phyloP scores from a whole-genome alignment of 2,797 vertebrate genomes.

The Lophotriccus pileatus region DNA sequence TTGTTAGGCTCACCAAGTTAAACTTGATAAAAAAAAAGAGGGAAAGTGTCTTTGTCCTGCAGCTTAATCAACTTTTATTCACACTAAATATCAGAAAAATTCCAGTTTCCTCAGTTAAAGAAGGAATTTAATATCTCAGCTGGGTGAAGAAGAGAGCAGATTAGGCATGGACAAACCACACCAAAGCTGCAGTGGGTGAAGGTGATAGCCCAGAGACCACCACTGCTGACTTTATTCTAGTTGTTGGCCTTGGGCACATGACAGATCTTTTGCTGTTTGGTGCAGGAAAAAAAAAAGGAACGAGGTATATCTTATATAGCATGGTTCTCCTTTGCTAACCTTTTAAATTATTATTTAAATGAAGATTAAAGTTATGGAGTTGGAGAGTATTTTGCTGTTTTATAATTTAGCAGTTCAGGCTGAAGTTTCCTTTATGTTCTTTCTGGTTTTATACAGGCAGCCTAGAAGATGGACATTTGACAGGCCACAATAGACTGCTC shows the following conservation, averaged over 20 bases:
- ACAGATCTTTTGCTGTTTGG: slow-evolving; percentile 14
- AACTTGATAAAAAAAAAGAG: neutral
- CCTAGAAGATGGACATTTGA: slow-evolving; percentile 76
- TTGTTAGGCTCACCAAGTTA: neutral
- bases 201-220: neutral
- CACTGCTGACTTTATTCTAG: slow-evolving; percentile 2
- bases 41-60: neutral
- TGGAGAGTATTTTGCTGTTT: slow-evolving; percentile 48
- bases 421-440: slow-evolving; percentile 69
- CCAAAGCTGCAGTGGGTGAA: neutral
- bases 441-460: slow-evolving; percentile 67
- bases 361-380: slow-evolving; percentile 39
- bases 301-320: neutral
- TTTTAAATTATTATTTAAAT: neutral
- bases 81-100: neutral
- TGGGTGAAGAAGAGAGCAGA: neutral
- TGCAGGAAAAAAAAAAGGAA: slow-evolving; percentile 15
- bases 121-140: neutral
- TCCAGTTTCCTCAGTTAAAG: neutral
- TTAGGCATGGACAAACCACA: neutral
- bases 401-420: slow-evolving; percentile 59
- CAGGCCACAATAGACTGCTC: slow-evolving; percentile 82
- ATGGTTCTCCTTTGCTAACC: neutral
- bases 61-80: neutral
- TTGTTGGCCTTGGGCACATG: neutral